Evolutionary conservation across 2,888 invertebrate species (phyloP), one percentile per base, ranked within the genome.

Genomic region (Diabrotica balteata): DNA sequence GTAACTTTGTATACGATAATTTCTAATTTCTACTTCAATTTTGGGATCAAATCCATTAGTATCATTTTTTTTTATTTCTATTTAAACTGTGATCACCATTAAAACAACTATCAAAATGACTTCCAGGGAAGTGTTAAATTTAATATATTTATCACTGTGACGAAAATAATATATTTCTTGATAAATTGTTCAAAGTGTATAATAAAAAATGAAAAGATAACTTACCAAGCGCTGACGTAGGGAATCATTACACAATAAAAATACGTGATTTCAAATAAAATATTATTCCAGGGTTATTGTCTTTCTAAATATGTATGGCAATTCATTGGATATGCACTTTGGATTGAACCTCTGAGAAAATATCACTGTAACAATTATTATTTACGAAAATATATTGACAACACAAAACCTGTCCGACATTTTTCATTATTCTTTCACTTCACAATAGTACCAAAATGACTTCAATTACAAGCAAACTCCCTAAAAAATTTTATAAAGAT

Each of bases 151-250:
- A 32, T 32, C 32, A 32, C 32, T 32, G 4, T 4, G 32, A 32
- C 32, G 32, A 42, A 54, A 54, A 49, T 8, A 54, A 10, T 43
- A 10, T n/a, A 54, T 10, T 10, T 7, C 42, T 58, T 59, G 54
- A 66, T 22, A 58, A 67, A 69, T 46, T 54, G 67, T 63, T 62
- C 44, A 58, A 57, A 66, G 62, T 42, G 54, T 10, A 43, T 6
- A 45, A 57, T 44, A 57, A 61, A 61, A 51, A 61, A 67, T 66
- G 59, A 72, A 66, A 68, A 67, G 57, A 59, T 66, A 65, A 67
- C 71, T 72, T 57, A 73, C 73, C 72, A 73, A 73, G 67, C 72
- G 70, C 72, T 73, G 73, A 73, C 73, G 73, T 73, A 73, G 64
- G 70, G 67, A 64, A 69, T 65, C 72, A 73, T 72, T 68, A 68